Conservation (phyloP, 92 coral and sea anemone genomes). For the Chrysogorgia sp. region DNA sequence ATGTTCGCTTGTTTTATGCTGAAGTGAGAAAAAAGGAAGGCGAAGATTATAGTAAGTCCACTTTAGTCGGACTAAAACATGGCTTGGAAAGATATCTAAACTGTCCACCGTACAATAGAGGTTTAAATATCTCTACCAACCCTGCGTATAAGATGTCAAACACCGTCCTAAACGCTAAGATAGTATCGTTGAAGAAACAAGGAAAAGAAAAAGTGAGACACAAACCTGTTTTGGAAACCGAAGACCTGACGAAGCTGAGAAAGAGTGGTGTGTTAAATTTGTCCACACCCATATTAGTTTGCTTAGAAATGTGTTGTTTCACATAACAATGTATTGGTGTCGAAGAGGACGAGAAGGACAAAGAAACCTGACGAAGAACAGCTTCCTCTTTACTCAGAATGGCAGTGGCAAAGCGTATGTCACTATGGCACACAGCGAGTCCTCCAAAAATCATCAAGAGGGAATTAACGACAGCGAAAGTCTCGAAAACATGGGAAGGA, state of each 20-base stretch:
- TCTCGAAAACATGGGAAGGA: slow-evolving; percentile 46
- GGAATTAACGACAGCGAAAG: slow-evolving; percentile 53
- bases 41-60: no score
- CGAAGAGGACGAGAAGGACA: slow-evolving; percentile 72
- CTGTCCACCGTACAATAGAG: no score
- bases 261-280: slow-evolving; percentile 22
- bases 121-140: slow-evolving; percentile 41
- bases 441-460: slow-evolving; percentile 60
- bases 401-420: not conserved
- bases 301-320: slow-evolving; percentile 62
- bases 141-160: slow-evolving; percentile 56
- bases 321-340: slow-evolving; percentile 46
- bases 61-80: no score
- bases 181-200: no score
- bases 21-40: no score
- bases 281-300: slow-evolving; percentile 38
- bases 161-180: slow-evolving; percentile 50
- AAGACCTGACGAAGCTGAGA: no score
- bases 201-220: no score
- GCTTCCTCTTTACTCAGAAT: slow-evolving; percentile 19
- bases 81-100: no score
- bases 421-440: slow-evolving; percentile 64
- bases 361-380: slow-evolving; percentile 31
- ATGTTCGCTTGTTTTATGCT: no score
- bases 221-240: no score